Conservation (phyloP, 2,888 invertebrate genomes). For the Sarcophaga variegata region DNA sequence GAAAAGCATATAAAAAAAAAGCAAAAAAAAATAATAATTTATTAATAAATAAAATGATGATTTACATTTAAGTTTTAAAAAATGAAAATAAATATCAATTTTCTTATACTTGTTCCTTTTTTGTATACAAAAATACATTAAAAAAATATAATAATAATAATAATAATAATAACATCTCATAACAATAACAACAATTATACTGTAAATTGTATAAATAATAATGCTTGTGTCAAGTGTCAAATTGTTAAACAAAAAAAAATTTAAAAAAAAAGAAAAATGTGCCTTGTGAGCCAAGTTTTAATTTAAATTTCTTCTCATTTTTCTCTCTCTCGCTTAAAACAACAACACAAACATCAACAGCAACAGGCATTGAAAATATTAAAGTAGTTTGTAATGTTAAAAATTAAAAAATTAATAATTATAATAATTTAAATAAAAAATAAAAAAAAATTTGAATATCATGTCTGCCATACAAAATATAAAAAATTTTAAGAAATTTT, state of each 20-base stretch:
- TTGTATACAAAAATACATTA: constrained; percentile 33
- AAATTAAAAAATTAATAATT: not conserved
- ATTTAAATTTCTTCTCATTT: not conserved
- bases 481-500: too few species aligned
- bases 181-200: too few species aligned
- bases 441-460: too few species aligned
- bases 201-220: not conserved
- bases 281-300: not conserved
- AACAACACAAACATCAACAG: not conserved
- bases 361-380: not conserved
- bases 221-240: not conserved
- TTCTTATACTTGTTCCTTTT: constrained; percentile 59
- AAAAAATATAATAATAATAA: too few species aligned
- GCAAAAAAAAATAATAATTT: constrained; percentile 54
- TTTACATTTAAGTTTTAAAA: constrained; percentile 77
- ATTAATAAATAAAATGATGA: constrained; percentile 70
- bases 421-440: not conserved
- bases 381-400: not conserved
- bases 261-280: not conserved
- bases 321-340: not conserved
- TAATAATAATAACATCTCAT: too few species aligned
- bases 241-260: not conserved
- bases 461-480: too few species aligned
- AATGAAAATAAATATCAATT: not conserved
- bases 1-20: constrained; percentile 71